Evolutionary conservation across 2,888 invertebrate genomes (phyloP).

Genomic region (Melinaea marsaeus): DNA sequence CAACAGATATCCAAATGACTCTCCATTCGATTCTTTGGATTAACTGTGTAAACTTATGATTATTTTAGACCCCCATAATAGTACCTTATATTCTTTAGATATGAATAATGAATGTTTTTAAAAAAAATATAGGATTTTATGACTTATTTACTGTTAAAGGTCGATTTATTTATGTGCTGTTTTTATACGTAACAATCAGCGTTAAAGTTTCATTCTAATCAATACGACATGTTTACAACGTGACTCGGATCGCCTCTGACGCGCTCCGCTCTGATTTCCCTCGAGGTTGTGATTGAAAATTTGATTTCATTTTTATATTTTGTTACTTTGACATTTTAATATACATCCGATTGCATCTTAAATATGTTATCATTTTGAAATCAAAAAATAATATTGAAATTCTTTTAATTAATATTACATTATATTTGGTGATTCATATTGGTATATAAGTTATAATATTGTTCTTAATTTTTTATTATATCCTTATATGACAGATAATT

Average conservation of each 20-base stretch:
- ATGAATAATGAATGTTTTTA: neutral
- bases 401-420: too few species aligned
- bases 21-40: too few species aligned
- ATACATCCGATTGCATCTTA: neutral
- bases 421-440: too few species aligned
- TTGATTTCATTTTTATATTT: conserved; percentile 56
- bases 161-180: neutral
- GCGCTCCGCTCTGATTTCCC: conserved; percentile 58
- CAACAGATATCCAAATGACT: conserved; percentile 24
- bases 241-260: conserved; percentile 52
- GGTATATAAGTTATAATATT: too few species aligned
- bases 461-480: too few species aligned
- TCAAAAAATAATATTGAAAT: too few species aligned
- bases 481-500: too few species aligned
- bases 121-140: neutral
- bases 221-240: conserved; percentile 56
- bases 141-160: neutral
- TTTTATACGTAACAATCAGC: neutral
- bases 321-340: conserved; percentile 27
- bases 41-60: too few species aligned
- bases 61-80: neutral
- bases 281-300: conserved; percentile 47
- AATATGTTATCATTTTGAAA: too few species aligned
- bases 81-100: neutral
- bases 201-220: conserved; percentile 36